Evolutionary conservation across 2,797 vertebrate genomes (phyloP).

Genomic region (Apogon hyalosoma): DNA sequence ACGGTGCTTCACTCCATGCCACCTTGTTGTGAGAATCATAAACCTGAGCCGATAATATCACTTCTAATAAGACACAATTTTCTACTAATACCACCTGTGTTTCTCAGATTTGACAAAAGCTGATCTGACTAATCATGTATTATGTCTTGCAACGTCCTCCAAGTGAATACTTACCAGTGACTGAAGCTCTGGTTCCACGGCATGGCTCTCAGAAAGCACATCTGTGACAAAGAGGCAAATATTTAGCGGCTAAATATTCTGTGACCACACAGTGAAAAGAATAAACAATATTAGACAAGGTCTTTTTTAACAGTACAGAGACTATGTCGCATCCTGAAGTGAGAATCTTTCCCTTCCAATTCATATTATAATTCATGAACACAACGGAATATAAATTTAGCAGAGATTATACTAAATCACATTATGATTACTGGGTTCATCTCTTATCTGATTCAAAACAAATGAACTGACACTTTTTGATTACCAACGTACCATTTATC

Average conservation of each 20-base stretch:
- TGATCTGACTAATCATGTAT: background rate
- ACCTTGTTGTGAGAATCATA: slow-evolving; percentile 18
- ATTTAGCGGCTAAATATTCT: background rate
- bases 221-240: slow-evolving; percentile 43
- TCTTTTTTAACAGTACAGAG: background rate
- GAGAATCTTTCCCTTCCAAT: no score
- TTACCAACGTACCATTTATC: background rate
- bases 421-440: no score
- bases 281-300: no score
- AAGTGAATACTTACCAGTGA: slow-evolving; percentile 51
- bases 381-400: no score
- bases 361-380: no score
- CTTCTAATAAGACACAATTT: slow-evolving; percentile 29
- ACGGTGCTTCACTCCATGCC: slow-evolving; percentile 21
- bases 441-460: no score
- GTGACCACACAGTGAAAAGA: background rate
- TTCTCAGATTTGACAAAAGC: slow-evolving; percentile 17
- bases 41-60: slow-evolving; percentile 22
- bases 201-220: slow-evolving; percentile 33
- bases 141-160: background rate
- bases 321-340: no score
- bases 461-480: background rate
- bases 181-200: slow-evolving; percentile 41
- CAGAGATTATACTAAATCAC: no score
- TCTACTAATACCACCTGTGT: slow-evolving; percentile 3